Base-by-base conservation (phyloP, 1,140 invertebrate species). In the Drosophila eugracilis region DNA sequence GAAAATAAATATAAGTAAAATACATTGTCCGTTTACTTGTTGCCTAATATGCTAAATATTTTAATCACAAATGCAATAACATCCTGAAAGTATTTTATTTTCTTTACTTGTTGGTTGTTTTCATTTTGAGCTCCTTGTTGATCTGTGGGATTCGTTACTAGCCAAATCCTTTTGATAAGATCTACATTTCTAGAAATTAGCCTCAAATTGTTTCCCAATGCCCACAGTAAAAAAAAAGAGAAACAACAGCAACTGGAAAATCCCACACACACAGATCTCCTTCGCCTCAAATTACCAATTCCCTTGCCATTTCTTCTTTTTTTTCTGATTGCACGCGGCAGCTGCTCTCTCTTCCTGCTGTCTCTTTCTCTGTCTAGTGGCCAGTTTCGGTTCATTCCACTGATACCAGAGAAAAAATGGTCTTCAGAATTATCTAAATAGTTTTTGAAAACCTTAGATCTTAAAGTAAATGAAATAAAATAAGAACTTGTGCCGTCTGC, bases 201-300 rank as follows among this genome's bases (percentile, higher is more conserved):
- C 71, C 71, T 74, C 34, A 74, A 74, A 74, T 74, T 74, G 69
- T 74, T 63, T 74, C 67, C 67, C 73, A 74, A 74, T 74, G 69
- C 71, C 57, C 49, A 22, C 67, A 53, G 36, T 28, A 26, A 24
- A 24, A 45, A 9, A 12, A 57, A 36, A 22, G 28, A 19, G 34
- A 7, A 73, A 48, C 7, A 58, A 17, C 7, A 14, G 2, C 55
- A 67, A 67, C 63, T 67, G 63, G 57, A 74, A 62, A 63, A 58
- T 60, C 66, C 49, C 55, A 37, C 71, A 74, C 59, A 75, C 48
- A 58, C 39, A 53, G 9, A 32, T 60, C 50, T 59, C 53, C 52
- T 60, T 28, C 41, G 47, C 52, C 63, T 67, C 63, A 52, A 67
- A 67, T 67, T 67, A 62, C 63, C 67, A 52, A 52, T 66, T 47